These are phyloP conservation scores for Nyctalus aviator DNA, from an alignment of 2,797 vertebrate species.

Conservation along the genomic window DNA sequence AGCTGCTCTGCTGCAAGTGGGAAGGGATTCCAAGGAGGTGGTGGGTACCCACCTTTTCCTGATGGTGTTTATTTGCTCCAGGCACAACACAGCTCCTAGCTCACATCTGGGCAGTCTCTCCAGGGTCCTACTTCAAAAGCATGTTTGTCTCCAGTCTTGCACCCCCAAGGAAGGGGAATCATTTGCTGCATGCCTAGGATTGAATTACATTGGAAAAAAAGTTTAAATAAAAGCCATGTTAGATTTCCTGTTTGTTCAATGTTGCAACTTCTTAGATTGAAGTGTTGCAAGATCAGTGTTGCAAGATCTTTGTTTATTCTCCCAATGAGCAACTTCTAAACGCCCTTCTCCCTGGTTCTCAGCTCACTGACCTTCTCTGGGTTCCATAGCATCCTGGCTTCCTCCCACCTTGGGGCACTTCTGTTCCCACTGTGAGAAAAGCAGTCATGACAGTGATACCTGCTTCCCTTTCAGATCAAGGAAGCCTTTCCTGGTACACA, in stretches of 20 bases:
- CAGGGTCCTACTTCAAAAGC: not conserved
- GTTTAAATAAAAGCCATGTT: slow-evolving; percentile 14
- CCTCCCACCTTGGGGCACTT: not conserved
- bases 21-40: slow-evolving; percentile 83
- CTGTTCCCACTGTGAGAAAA: not conserved
- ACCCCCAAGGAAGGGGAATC: not conserved
- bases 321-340: not conserved
- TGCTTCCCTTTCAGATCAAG: not conserved
- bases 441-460: not conserved
- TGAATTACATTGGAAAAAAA: not conserved
- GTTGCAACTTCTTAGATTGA: too few relatives aligned
- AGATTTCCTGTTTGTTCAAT: not conserved
- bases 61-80: slow-evolving; percentile 81
- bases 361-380: not conserved
- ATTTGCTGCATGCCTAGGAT: not conserved
- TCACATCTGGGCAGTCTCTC: slow-evolving; percentile 62
- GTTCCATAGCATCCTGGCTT: not conserved
- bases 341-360: not conserved
- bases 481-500: not conserved
- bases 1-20: slow-evolving; percentile 80
- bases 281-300: too few relatives aligned
- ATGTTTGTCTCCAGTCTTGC: not conserved
- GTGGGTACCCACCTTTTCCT: slow-evolving; percentile 85
- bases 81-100: slow-evolving; percentile 61
- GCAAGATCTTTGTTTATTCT: too few relatives aligned